Evolutionary conservation across 1,140 invertebrate species (phyloP).

Genomic region (Harpegnathos saltator): DNA sequence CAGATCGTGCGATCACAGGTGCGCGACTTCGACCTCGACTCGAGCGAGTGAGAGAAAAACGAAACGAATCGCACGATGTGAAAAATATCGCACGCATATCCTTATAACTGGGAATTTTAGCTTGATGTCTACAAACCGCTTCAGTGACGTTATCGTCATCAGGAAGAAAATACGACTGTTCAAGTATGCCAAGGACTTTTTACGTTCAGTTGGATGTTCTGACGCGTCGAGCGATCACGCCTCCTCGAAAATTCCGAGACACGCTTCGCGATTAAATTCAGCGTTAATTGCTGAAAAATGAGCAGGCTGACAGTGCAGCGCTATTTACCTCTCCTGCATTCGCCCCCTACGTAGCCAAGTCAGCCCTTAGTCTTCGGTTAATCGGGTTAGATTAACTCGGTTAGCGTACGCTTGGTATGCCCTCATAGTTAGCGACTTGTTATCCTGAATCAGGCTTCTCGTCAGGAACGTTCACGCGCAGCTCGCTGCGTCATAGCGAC

Average conservation of each 20-base stretch:
- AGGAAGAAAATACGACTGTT: no score
- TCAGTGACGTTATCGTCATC: no score
- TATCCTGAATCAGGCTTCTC: conserved; percentile 66
- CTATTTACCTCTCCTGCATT: conserved; percentile 67
- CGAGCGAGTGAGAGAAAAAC: no score
- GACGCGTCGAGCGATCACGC: neutral
- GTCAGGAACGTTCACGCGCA: conserved; percentile 38
- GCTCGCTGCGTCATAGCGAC: neutral
- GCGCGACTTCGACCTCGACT: no score
- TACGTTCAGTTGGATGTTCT: no score
- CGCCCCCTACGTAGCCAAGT: conserved; percentile 74
- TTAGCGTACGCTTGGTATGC: conserved; percentile 75
- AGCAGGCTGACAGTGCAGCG: conserved; percentile 73
- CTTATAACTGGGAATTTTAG: no score
- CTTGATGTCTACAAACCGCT: no score
- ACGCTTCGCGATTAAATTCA: conserved; percentile 74
- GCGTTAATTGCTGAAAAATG: conserved; percentile 82
- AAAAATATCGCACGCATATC: no score
- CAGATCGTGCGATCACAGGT: no score
- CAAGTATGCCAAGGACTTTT: no score
- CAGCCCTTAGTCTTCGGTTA: conserved; percentile 81
- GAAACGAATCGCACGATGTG: no score
- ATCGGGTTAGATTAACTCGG: conserved; percentile 82
- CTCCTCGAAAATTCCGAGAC: conserved; percentile 52
- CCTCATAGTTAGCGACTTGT: conserved; percentile 77